Evolutionary conservation across 2,888 invertebrate species (phyloP), one percentile per base, ranked within the genome.

Genomic region (Saturnia pavonia): DNA sequence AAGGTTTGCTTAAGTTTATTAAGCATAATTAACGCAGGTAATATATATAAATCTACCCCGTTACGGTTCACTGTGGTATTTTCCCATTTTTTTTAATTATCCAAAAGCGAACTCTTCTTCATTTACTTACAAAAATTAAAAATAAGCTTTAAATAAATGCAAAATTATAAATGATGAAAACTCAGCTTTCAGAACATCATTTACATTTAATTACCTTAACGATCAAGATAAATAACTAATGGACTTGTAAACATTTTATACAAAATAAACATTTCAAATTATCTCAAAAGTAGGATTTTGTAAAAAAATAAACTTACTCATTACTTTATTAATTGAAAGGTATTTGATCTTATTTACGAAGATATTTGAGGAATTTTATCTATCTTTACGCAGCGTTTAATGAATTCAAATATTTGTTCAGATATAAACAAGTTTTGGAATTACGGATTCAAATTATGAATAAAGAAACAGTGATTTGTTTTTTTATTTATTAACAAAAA

Each of bases 361-460:
- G 75, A 74, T 75, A 72, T 76, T 76, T 74, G 72, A 71, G 74
- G 74, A 74, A 76, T 76, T 78, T 78, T 76, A 76, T 76, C 75
- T 77, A 71, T 74, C 73, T 76, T 77, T 75, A 76, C 71, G 72
- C 60, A 77, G 74, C 75, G 75, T 76, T 78, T 76, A 79, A 79
- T 78, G 76, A 75, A 76, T 75, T 71, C 76, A 80, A 80, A 78
- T 74, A 78, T 80, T 80, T 78, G 76, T 77, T 78, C 74, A 75
- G 57, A 65, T 63, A 60, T 69, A 67, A 54, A 54, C n/a, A 68
- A 48, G 40, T 68, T 42, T 68, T 54, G 2, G 54, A n/a, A 1
- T 40, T 65, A 22, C 3, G 57, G 14, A 65, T 40, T 40, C 9
- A 54, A 27, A 42, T 48, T 27, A 43, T 67, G n/a, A 67, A 45